Evolutionary conservation across 2,888 invertebrate genomes (phyloP).

Genomic region (Ctenicera cuprea): DNA sequence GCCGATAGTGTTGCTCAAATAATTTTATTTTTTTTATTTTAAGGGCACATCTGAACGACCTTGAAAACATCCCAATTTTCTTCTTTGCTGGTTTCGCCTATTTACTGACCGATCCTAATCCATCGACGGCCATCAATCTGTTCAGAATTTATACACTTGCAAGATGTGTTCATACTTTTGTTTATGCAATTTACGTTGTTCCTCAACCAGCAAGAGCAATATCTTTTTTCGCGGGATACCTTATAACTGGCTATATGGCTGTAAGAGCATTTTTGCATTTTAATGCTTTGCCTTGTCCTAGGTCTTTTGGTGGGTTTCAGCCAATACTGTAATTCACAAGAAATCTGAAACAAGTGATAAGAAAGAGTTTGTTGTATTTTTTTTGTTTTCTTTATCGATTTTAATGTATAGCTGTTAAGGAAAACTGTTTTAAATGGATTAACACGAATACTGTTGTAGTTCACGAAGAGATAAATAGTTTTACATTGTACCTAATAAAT

Average conservation of each 20-base stretch:
- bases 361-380: no score
- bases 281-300: not conserved
- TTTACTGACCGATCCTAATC: conserved; percentile 76
- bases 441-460: no score
- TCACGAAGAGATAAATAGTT: no score
- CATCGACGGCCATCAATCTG: conserved; percentile 72
- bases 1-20: not conserved
- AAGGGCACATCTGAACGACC: conserved; percentile 83
- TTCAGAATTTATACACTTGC: conserved; percentile 75
- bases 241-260: conserved; percentile 62
- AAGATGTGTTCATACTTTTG: conserved; percentile 76
- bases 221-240: conserved; percentile 60
- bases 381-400: no score
- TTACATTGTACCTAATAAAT: no score
- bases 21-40: conserved; percentile 29
- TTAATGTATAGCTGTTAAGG: no score
- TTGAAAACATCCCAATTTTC: conserved; percentile 83
- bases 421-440: no score
- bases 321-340: no score
- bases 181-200: conserved; percentile 78
- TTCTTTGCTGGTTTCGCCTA: conserved; percentile 78
- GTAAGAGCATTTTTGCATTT: conserved; percentile 47
- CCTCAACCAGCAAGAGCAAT: conserved; percentile 74
- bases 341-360: no score
- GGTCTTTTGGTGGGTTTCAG: no score